Evolutionary conservation across 2,888 invertebrate species (phyloP).

Genomic region (Tenthredo notha): DNA sequence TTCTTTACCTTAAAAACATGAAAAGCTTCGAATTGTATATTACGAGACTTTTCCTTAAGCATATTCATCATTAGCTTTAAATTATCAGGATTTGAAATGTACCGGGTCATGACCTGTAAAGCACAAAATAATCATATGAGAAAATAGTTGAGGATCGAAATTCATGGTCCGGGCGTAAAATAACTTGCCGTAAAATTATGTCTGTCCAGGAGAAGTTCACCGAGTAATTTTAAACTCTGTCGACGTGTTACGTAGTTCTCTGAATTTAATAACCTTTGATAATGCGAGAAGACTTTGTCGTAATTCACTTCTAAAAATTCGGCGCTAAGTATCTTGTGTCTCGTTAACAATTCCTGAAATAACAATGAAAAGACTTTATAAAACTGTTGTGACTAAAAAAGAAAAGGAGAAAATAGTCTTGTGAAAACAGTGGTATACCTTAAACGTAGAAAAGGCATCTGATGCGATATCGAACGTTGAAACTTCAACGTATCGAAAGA

Average conservation of each 20-base stretch:
- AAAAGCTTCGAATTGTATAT: constrained; percentile 99
- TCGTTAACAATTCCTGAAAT: constrained; percentile 92
- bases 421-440: constrained; percentile 82
- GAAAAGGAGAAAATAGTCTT: neutral
- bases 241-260: constrained; percentile 99
- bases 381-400: constrained; percentile 31
- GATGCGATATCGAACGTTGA: constrained; percentile 99
- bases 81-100: constrained; percentile 99
- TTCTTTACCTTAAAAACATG: constrained; percentile 97
- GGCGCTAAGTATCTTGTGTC: constrained; percentile 97
- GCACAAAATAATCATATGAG: constrained; percentile 53
- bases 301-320: constrained; percentile 99
- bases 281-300: constrained; percentile 98
- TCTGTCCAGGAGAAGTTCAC: constrained; percentile 97
- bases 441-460: constrained; percentile 99
- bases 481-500: constrained; percentile 99
- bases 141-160: neutral
- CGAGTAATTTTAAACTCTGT: constrained; percentile 98
- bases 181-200: constrained; percentile 96
- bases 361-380: constrained; percentile 65
- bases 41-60: constrained; percentile 99
- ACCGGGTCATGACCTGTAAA: constrained; percentile 93
- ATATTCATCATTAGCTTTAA: constrained; percentile 99
- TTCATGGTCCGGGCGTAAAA: neutral
- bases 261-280: constrained; percentile 98